phyloP scores from a whole-genome alignment of 2,888 invertebrate species.

The Lasioglossum lativentre region DNA sequence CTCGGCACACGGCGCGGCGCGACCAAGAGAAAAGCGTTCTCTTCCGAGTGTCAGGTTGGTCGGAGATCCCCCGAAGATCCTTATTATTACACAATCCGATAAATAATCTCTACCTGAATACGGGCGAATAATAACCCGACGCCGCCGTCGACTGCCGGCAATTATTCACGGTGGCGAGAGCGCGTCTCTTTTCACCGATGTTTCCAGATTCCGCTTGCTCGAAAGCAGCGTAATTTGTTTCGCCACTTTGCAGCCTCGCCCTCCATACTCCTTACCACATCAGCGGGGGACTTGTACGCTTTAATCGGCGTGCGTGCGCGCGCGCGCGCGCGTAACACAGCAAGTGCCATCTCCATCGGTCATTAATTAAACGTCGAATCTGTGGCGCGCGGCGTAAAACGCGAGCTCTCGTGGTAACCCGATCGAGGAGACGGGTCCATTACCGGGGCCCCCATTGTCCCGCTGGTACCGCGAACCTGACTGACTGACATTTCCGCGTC shows the following conservation, averaged over 20 bases:
- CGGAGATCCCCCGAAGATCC: not conserved
- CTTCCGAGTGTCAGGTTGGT: not conserved
- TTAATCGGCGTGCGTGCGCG: constrained; percentile 19
- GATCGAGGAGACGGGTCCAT: constrained; percentile 60
- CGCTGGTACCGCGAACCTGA: constrained; percentile 35
- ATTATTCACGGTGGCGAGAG: constrained; percentile 38
- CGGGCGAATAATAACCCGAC: constrained; percentile 12
- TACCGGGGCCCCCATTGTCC: constrained; percentile 64
- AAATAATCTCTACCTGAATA: constrained; percentile 15
- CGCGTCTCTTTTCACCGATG: constrained; percentile 5
- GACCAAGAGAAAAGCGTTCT: not conserved
- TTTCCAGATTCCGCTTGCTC: constrained; percentile 57
- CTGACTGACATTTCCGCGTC: constrained; percentile 66
- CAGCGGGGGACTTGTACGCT: constrained; percentile 1
- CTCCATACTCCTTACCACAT: not conserved
- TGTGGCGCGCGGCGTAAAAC: constrained; percentile 37
- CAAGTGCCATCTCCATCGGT: constrained; percentile 28
- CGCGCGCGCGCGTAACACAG: constrained; percentile 29
- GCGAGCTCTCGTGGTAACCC: not conserved
- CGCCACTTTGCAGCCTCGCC: constrained; percentile 21
- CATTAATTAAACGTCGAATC: constrained; percentile 77
- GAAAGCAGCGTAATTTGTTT: constrained; percentile 41
- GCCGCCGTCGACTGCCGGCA: not conserved
- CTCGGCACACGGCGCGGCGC: not conserved
- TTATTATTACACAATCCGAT: constrained; percentile 27